Evolutionary conservation across 2,113 vertebrate species (phyloP).

Genomic region (Saimiri boliviensis): DNA sequence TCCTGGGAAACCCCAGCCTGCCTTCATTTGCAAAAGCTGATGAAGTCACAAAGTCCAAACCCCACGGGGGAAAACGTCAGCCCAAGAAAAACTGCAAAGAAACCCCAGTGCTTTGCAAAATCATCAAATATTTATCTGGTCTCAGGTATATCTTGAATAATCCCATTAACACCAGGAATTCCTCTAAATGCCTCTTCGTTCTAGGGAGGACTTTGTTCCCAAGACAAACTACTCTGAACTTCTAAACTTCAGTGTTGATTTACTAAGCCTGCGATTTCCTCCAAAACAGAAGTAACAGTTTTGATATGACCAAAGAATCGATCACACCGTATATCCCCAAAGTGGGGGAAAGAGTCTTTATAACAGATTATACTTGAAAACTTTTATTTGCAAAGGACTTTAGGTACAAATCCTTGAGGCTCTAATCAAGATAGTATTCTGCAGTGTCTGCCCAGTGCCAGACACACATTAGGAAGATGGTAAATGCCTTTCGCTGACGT

Average conservation of each 20-base stretch:
- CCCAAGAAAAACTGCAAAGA: conserved; percentile 8
- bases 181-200: conserved; percentile 32
- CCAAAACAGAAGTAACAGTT: neutral
- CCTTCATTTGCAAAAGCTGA: conserved; percentile 26
- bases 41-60: conserved; percentile 9
- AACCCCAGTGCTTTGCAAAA: neutral
- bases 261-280: neutral
- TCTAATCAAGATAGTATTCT: neutral
- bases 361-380: neutral
- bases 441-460: neutral
- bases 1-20: neutral
- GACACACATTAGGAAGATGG: neutral
- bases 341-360: neutral
- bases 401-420: neutral
- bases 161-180: neutral
- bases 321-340: rapidly evolving
- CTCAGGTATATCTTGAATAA: conserved; percentile 60
- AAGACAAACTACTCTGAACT: conserved; percentile 58
- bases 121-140: conserved; percentile 43
- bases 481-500: neutral
- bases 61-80: neutral
- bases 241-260: conserved; percentile 27
- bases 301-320: neutral
- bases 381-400: neutral
- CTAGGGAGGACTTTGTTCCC: conserved; percentile 53